Evolutionary conservation across 2,113 vertebrate genomes (phyloP).

Genomic region (Circaetus cinerascens): DNA sequence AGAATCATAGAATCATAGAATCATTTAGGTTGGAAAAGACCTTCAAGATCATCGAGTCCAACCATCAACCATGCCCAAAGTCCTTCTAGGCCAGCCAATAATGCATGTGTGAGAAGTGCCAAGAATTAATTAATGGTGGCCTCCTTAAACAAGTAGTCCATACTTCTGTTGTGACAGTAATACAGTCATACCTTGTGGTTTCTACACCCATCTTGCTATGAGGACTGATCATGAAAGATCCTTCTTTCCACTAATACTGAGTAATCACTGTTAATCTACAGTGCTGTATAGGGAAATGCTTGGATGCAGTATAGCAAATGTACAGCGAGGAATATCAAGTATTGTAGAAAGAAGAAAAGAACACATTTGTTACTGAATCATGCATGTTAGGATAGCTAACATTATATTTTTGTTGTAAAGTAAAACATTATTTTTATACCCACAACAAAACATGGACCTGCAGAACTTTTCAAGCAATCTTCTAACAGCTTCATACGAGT

Average conservation of each 20-base stretch:
- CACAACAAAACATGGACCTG: constrained; percentile 99
- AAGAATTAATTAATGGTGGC: neutral
- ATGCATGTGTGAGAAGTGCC: neutral
- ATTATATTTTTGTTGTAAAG: neutral
- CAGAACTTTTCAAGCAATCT: constrained; percentile 95
- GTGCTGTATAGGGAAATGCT: neutral
- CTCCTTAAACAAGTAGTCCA: neutral
- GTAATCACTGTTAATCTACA: neutral
- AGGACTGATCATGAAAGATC: neutral
- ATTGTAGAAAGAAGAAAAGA: neutral
- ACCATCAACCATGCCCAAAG: too few species aligned
- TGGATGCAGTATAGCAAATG: neutral
- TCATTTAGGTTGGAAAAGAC: too few species aligned
- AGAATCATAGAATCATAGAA: too few species aligned
- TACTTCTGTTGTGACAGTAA: neutral
- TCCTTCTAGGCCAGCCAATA: neutral
- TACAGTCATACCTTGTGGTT: neutral
- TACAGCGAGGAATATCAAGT: neutral
- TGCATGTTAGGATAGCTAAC: neutral
- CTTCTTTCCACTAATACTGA: neutral
- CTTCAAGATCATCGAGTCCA: too few species aligned
- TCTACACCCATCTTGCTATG: neutral
- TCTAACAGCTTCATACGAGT: constrained; percentile 94
- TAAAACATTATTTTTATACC: constrained; percentile 82
- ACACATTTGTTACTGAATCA: neutral